Base-by-base conservation (phyloP, 2,113 vertebrate species). In the Macquaria ambigua region DNA sequence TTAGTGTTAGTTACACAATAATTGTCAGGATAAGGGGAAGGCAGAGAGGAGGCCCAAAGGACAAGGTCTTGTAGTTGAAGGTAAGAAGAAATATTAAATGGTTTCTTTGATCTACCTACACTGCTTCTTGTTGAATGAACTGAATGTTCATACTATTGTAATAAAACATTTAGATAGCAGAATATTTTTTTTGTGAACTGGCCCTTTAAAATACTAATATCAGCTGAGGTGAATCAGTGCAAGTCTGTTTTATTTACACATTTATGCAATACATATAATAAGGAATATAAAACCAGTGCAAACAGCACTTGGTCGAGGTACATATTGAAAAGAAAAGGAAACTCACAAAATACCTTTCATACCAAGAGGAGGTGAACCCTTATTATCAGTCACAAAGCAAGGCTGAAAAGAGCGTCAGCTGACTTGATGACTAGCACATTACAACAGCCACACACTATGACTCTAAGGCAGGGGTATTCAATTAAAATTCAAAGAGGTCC, bases 1-100 rank as follows among this genome's bases (percentile, higher is more conserved):
- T 93, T 91, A 90, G 91, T 83, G 92, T 90, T 86, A 61, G 85
- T 78, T 55, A 72, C 79, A 87, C 77, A 85, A 79, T 93, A 88
- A 90, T 90, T 88, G 78, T 89, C 58, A 84, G 84, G 74, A 77
- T 90, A 81, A 80, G 61, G 63, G 71, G 43, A 83, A 76, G 41
- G 48, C 61, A 82, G 66, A 82, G 68, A 85, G 31, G 50, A 82
- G 70, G 39, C 76, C 85, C 87, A 83, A 77, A 87, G 53, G 82
- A 88, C 5, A 25, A 73, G 61, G 53, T 55, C 67, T 81, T 88
- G 46, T 52, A 80, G 63, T 8, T 66, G 39, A 80, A 81, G 85
- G 69, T 83, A 52, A 79, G 75, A 74, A 72, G 46, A 81, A 74
- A 79, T 79, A n/a, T 56, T 62, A 74, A 87, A 86, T 71, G 34